A percentile compares a stretch with the other conserved stretches of the same genome.
These are phyloP conservation scores for Heterotis niloticus DNA, from an alignment of 2,113 vertebrate genomes.

Conservation along the genomic window DNA sequence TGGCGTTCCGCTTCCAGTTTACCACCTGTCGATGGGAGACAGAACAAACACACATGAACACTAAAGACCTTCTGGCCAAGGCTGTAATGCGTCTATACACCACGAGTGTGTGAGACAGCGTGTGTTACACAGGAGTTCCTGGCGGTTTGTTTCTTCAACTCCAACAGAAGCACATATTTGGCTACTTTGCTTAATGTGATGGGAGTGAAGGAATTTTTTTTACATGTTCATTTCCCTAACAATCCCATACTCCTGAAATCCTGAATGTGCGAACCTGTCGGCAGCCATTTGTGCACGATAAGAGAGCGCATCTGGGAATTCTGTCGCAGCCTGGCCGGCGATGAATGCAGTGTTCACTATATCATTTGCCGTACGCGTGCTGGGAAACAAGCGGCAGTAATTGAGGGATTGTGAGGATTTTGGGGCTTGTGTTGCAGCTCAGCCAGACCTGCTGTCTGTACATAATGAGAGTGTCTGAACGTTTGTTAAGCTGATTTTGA, in stretches of 20 bases:
- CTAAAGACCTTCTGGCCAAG: too few relatives aligned
- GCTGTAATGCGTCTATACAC: neutral
- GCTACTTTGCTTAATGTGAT: too few relatives aligned
- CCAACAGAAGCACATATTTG: neutral
- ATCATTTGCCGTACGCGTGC: constrained; percentile 12
- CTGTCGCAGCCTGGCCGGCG: neutral
- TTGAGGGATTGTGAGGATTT: constrained; percentile 35
- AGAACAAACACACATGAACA: too few relatives aligned
- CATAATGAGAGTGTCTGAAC: constrained; percentile 28
- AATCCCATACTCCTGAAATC: neutral
- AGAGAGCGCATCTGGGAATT: constrained; percentile 6
- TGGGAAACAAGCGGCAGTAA: constrained; percentile 15
- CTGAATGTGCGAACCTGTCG: neutral
- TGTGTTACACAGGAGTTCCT: too few relatives aligned
- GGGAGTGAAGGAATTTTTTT: neutral
- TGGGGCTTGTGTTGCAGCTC: constrained; percentile 41
- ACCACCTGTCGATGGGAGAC: too few relatives aligned
- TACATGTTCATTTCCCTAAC: neutral
- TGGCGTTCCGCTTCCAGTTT: too few relatives aligned
- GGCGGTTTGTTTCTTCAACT: neutral
- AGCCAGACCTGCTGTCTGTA: constrained; percentile 44
- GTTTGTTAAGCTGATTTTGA: constrained; percentile 37
- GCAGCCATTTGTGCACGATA: neutral
- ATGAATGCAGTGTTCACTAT: neutral
- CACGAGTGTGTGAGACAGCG: neutral